A percentile compares a stretch with the other conserved stretches of the same genome.
Evolutionary conservation across 2,113 vertebrate genomes (phyloP).

Genomic region (Parotia lawesii): DNA sequence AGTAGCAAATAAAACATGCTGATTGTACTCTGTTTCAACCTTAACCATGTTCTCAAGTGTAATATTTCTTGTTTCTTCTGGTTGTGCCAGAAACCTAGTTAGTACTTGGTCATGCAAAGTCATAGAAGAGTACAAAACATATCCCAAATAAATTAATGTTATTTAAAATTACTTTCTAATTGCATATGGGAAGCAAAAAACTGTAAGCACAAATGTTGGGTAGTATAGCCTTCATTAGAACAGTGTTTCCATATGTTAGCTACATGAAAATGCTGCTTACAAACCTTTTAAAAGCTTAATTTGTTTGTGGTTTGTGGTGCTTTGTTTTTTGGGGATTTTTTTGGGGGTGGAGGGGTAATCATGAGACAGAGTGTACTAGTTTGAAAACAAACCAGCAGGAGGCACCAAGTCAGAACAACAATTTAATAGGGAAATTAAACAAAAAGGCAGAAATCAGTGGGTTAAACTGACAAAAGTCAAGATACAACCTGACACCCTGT

Average conservation of each 20-base stretch:
- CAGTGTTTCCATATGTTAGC: not conserved
- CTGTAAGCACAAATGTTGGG: not conserved
- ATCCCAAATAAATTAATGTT: not conserved
- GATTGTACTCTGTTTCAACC: not conserved
- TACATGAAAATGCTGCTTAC: not conserved
- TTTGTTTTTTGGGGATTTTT: rapidly evolving
- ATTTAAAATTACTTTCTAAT: not conserved
- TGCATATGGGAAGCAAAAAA: not conserved
- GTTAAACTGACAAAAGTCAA: too few species aligned
- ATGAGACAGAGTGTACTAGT: not conserved
- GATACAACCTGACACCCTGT: too few species aligned
- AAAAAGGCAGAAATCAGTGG: too few species aligned
- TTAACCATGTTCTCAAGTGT: not conserved
- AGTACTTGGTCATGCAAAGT: not conserved
- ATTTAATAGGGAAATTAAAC: too few species aligned
- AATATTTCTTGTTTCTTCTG: not conserved
- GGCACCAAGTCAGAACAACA: too few species aligned
- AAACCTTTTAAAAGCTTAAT: not conserved
- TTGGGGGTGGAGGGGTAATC: not conserved
- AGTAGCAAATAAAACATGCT: not conserved
- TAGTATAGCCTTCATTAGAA: not conserved
- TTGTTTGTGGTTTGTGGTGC: not conserved
- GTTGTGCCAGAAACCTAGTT: not conserved
- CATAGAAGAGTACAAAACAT: not conserved
- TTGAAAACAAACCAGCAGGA: too few species aligned